Evolutionary conservation across 2,888 invertebrate genomes (phyloP), one percentile per base, ranked within the genome.

Genomic region (Hololepta plana): DNA sequence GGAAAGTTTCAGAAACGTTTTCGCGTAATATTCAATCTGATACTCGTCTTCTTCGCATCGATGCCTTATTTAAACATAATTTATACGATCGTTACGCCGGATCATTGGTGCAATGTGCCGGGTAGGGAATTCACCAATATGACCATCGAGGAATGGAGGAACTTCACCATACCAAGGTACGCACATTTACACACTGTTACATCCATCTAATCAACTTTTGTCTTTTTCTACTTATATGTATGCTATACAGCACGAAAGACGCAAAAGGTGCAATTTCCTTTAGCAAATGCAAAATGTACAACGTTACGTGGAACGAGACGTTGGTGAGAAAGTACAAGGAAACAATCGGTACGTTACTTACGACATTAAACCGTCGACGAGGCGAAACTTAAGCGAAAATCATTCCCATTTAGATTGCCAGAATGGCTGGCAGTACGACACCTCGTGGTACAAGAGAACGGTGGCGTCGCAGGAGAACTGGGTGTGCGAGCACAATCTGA

Each of bases 91-190:
- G 57, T 60, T 29, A 55, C 60, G 25, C 66, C 67, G 3, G 59
- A 65, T 23, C 66, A 67, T 42, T 64, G 64, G 62, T 68, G 68
- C 35, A 45, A 49, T 25, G 62, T 67, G 9, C 59, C 64, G 2
- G 63, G 65, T 13, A 44, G 55, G 24, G 53, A 59, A 23, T 32
- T 34, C 3, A 57, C 58, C 7, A 60, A 62, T 42, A 49, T 53
- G 20, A 52, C 60, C 1, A n/a, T 51, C 6, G 52, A 56, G 4
- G 44, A 60, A 34, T 67, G 67, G 64, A 59, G 57, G 32, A 42
- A 47, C 15, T 29, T 63, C 6, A 62, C 63, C 7, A 41, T 67
- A 38, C 67, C 67, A 17, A 53, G 46, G 62, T 65, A 49, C 49
- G 49, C 38, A 9, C n/a, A n/a, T n/a, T n/a, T n/a, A n/a, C n/a